A percentile compares a stretch with the other conserved stretches of the same genome.
Conservation (phyloP, 2,797 vertebrate genomes). For the Chloroceryle inda region DNA sequence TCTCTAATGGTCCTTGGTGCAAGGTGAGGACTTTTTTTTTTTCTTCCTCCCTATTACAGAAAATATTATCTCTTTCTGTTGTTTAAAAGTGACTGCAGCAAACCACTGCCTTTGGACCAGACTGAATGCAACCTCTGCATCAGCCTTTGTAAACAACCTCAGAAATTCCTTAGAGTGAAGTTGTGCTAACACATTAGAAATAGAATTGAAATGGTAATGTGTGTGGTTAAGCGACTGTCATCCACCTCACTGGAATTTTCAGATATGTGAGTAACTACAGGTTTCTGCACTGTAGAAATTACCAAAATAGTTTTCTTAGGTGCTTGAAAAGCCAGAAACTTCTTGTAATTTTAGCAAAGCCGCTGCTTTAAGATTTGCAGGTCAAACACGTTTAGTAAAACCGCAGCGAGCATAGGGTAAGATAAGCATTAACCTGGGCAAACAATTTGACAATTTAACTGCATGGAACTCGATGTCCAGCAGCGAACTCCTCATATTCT, state of each 20-base stretch:
- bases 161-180: conserved; percentile 34
- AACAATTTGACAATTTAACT: conserved; percentile 24
- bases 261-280: conserved; percentile 59
- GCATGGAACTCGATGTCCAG: not conserved
- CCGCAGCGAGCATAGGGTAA: not conserved
- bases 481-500: not conserved
- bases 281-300: conserved; percentile 40
- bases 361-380: conserved; percentile 5
- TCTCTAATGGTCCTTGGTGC: conserved; percentile 71
- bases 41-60: not conserved
- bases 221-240: not conserved
- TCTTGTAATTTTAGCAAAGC: conserved; percentile 35
- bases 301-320: conserved; percentile 39
- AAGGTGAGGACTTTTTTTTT: conserved; percentile 62
- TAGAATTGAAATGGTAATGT: conserved; percentile 35
- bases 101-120: conserved; percentile 20
- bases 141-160: conserved; percentile 47
- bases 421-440: conserved; percentile 53
- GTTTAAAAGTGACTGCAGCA: conserved; percentile 8
- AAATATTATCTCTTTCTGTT: conserved; percentile 7
- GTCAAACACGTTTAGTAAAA: not conserved
- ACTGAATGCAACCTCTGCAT: conserved; percentile 25
- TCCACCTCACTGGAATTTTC: not conserved
- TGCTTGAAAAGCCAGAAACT: conserved; percentile 25
- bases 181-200: conserved; percentile 38